Percentiles rank a stretch among this genome's conserved stretches.
Conservation (phyloP, 1,140 invertebrate genomes). For the Chionoecetes opilio region DNA sequence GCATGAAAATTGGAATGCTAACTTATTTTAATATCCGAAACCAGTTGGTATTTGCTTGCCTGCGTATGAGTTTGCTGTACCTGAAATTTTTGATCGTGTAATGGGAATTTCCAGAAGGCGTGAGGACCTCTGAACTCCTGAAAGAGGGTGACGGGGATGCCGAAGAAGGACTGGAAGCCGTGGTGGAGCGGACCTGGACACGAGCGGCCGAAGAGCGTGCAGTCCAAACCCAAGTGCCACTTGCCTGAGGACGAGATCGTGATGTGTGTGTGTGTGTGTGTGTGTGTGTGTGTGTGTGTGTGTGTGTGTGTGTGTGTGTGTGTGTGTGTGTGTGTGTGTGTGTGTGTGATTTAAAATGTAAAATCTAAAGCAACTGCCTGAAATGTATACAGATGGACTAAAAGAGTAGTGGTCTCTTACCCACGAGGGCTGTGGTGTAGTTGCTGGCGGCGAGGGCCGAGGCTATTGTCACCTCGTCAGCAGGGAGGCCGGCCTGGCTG, state of each 20-base stretch:
- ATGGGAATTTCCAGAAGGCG: constrained; percentile 66
- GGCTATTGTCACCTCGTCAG: constrained; percentile 52
- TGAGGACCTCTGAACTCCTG: constrained; percentile 82
- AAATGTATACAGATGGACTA: too few relatives aligned
- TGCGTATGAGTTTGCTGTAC: too few relatives aligned
- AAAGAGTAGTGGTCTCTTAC: background rate
- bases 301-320: too few relatives aligned
- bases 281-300: too few relatives aligned
- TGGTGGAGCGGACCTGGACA: constrained; percentile 84
- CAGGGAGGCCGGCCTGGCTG: background rate
- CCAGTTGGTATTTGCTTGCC: too few relatives aligned
- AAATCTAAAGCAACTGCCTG: too few relatives aligned
- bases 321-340: background rate
- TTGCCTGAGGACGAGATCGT: constrained; percentile 79
- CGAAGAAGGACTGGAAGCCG: constrained; percentile 85
- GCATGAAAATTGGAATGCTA: too few relatives aligned
- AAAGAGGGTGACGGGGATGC: constrained; percentile 84
- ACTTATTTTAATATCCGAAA: too few relatives aligned
- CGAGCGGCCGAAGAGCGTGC: constrained; percentile 81
- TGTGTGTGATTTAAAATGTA: too few relatives aligned
- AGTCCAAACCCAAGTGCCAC: constrained; percentile 85
- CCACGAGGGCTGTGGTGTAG: constrained; percentile 84
- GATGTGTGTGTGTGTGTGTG: too few relatives aligned
- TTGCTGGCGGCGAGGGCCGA: background rate
- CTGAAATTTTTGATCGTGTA: constrained; percentile 32